phyloP scores from a whole-genome alignment of 2,113 vertebrate species.

The Pyxicephalus adspersus region DNA sequence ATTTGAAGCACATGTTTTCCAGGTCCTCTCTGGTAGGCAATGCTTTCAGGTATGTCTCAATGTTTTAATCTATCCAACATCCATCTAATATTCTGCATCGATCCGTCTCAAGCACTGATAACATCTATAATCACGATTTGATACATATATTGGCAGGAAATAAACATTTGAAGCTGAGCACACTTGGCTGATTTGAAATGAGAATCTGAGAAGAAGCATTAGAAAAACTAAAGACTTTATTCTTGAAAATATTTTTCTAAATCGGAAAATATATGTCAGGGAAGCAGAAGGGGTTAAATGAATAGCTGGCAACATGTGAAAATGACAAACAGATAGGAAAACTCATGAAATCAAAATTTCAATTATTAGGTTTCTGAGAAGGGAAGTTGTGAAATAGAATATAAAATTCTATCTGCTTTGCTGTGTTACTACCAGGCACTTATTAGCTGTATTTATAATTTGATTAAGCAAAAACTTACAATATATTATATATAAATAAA shows the following conservation, averaged over 20 bases:
- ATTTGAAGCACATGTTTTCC: no score
- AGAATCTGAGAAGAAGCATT: constrained; percentile 17
- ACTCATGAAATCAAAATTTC: constrained; percentile 33
- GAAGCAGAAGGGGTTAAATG: constrained; percentile 25
- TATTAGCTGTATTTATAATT: neutral
- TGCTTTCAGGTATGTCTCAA: no score
- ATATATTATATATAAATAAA: no score
- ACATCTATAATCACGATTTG: neutral
- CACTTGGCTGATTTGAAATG: constrained; percentile 36
- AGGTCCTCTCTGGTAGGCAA: no score
- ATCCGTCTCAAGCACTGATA: constrained; percentile 24
- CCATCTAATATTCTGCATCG: constrained; percentile 40
- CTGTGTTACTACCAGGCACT: neutral
- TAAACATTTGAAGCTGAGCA: constrained; percentile 7
- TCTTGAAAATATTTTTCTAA: constrained; percentile 24
- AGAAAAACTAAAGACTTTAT: neutral
- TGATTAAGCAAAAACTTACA: no score
- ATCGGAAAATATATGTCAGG: constrained; percentile 36
- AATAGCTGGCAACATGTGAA: neutral
- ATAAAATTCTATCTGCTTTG: neutral
- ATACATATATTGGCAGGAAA: neutral
- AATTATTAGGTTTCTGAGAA: constrained; percentile 25
- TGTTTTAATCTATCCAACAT: constrained; percentile 34
- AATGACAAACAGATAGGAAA: constrained; percentile 33
- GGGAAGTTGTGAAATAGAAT: neutral